Conservation (phyloP, 1,140 invertebrate species). For the Cotesia chilonis region DNA sequence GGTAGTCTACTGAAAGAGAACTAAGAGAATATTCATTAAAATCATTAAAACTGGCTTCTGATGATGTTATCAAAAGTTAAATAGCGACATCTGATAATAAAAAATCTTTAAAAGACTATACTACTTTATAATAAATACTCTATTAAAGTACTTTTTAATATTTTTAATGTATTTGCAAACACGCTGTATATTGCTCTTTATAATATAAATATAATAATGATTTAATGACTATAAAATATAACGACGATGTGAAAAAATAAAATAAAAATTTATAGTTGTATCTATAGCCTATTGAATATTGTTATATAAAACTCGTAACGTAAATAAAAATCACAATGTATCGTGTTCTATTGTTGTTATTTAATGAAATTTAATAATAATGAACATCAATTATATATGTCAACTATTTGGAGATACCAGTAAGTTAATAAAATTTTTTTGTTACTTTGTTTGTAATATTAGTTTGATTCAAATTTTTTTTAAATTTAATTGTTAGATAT, state of each 20-base stretch:
- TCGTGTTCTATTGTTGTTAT: constrained; percentile 20
- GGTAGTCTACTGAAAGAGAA: not conserved
- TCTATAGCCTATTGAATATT: constrained; percentile 3
- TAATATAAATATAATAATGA: not conserved
- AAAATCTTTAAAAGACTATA: not conserved
- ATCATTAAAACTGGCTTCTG: not conserved
- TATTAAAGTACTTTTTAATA: not conserved
- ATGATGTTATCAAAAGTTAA: constrained; percentile 1
- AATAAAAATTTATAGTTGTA: constrained; percentile 10
- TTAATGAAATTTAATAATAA: not conserved
- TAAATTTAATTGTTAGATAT: too few relatives aligned
- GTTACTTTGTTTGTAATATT: too few relatives aligned
- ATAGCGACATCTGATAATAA: not conserved
- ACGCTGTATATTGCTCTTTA: constrained; percentile 6
- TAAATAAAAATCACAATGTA: constrained; percentile 10
- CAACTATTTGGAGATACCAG: not conserved
- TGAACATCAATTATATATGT: not conserved
- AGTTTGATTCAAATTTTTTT: too few relatives aligned
- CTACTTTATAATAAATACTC: not conserved
- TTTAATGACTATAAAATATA: not conserved
- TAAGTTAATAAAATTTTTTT: too few relatives aligned
- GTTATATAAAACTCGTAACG: not conserved
- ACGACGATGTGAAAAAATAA: not conserved
- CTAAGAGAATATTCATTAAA: not conserved
- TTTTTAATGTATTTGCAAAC: constrained; percentile 1